Evolutionary conservation across 2,888 invertebrate genomes (phyloP).

Genomic region (Halictus ligatus): DNA sequence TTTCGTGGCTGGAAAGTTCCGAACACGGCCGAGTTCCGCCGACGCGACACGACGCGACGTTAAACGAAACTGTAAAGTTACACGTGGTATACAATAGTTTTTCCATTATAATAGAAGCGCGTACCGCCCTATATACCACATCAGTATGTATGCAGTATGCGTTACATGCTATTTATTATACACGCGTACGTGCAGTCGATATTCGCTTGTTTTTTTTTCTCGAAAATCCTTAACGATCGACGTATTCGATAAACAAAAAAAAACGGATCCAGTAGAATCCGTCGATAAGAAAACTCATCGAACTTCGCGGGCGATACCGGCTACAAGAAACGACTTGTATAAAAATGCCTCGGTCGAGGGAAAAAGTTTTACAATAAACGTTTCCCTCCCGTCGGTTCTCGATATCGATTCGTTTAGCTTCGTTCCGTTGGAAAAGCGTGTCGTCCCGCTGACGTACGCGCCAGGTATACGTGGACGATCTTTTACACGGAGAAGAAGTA

Average conservation of each 20-base stretch:
- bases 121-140: not conserved
- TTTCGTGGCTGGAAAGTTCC: conserved; percentile 51
- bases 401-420: conserved; percentile 11
- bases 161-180: no score
- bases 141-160: no score
- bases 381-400: not conserved
- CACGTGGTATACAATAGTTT: conserved; percentile 4
- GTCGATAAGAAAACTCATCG: not conserved
- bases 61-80: conserved; percentile 53
- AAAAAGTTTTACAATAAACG: conserved; percentile 3
- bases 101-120: not conserved
- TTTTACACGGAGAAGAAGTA: not conserved
- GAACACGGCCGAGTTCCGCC: conserved; percentile 43
- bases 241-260: not conserved
- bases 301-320: not conserved
- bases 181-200: no score
- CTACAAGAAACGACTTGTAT: not conserved
- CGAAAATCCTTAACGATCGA: not conserved
- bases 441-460: not conserved
- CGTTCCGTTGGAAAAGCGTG: not conserved
- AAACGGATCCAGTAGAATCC: not conserved
- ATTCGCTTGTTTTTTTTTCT: no score
- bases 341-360: not conserved
- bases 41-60: conserved; percentile 14
- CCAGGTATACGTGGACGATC: not conserved